These are phyloP conservation scores for Sialis fuliginosa DNA, from an alignment of 2,888 invertebrate genomes.

Conservation along the genomic window DNA sequence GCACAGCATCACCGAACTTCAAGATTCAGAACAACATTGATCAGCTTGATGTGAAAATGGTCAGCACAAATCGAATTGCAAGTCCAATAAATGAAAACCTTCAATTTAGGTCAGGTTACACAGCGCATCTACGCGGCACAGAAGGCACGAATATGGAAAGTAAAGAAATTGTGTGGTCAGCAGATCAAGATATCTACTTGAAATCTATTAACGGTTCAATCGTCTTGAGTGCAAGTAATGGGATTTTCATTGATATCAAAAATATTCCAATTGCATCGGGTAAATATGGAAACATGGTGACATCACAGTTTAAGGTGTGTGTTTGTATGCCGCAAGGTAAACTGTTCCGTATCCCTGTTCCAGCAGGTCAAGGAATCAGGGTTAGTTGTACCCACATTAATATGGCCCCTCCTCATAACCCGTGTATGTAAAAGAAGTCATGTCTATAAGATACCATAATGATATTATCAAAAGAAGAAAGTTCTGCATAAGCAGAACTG, in stretches of 20 bases:
- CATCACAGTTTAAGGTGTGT: constrained; percentile 67
- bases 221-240: constrained; percentile 47
- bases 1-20: constrained; percentile 55
- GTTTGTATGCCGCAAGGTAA: constrained; percentile 82
- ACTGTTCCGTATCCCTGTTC: constrained; percentile 59
- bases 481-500: too few relatives aligned
- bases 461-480: too few relatives aligned
- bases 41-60: constrained; percentile 42
- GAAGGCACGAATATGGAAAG: constrained; percentile 63
- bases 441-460: background rate
- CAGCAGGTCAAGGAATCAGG: constrained; percentile 29
- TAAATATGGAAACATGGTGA: constrained; percentile 18
- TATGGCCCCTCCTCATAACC: constrained; percentile 40
- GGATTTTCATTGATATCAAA: constrained; percentile 51
- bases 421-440: constrained; percentile 32
- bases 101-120: constrained; percentile 45
- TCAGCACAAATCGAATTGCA: constrained; percentile 52
- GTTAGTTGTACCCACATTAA: constrained; percentile 45
- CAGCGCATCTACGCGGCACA: constrained; percentile 54
- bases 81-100: constrained; percentile 55
- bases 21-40: constrained; percentile 50
- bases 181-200: constrained; percentile 61
- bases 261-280: constrained; percentile 48
- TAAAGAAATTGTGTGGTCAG: constrained; percentile 51
- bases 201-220: constrained; percentile 62